phyloP scores from a whole-genome alignment of 2,888 invertebrate species.

The Automeris io region DNA sequence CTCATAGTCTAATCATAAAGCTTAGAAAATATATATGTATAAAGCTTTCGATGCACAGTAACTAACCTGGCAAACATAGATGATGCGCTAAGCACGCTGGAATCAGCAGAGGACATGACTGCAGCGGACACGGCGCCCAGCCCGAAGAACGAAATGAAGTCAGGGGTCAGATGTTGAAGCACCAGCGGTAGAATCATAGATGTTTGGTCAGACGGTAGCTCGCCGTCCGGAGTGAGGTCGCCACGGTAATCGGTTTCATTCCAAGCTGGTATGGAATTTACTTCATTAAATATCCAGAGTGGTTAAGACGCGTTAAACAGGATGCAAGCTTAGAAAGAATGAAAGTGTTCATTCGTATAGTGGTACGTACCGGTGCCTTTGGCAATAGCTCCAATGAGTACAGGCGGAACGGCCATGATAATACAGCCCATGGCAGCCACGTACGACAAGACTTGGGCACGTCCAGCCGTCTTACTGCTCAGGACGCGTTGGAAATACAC shows the following conservation, averaged over 20 bases:
- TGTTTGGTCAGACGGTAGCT: slow-evolving; percentile 85
- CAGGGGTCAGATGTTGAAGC: slow-evolving; percentile 96
- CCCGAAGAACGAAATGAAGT: slow-evolving; percentile 97
- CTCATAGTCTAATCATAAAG: too few relatives aligned
- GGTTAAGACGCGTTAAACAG: too few relatives aligned
- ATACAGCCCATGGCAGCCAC: slow-evolving; percentile 97
- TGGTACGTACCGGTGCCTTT: slow-evolving; percentile 91
- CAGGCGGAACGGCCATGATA: slow-evolving; percentile 97
- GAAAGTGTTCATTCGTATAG: too few relatives aligned
- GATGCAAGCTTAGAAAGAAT: too few relatives aligned
- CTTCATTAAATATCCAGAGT: too few relatives aligned
- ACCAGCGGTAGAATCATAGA: slow-evolving; percentile 98
- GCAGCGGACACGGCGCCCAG: slow-evolving; percentile 99
- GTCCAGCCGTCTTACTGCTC: slow-evolving; percentile 95
- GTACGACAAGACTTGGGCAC: slow-evolving; percentile 96
- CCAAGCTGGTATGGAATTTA: too few relatives aligned
- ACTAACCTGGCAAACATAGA: slow-evolving; percentile 94
- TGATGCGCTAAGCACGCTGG: slow-evolving; percentile 97
- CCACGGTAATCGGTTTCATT: slow-evolving; percentile 93
- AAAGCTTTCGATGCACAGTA: too few relatives aligned
- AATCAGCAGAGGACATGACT: slow-evolving; percentile 99
- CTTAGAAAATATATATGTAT: too few relatives aligned
- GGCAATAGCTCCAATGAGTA: slow-evolving; percentile 97
- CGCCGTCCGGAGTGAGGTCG: slow-evolving; percentile 72
- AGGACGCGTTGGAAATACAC: slow-evolving; percentile 99